phyloP scores from a whole-genome alignment of 2,797 vertebrate species.

The Danio kyathit region DNA sequence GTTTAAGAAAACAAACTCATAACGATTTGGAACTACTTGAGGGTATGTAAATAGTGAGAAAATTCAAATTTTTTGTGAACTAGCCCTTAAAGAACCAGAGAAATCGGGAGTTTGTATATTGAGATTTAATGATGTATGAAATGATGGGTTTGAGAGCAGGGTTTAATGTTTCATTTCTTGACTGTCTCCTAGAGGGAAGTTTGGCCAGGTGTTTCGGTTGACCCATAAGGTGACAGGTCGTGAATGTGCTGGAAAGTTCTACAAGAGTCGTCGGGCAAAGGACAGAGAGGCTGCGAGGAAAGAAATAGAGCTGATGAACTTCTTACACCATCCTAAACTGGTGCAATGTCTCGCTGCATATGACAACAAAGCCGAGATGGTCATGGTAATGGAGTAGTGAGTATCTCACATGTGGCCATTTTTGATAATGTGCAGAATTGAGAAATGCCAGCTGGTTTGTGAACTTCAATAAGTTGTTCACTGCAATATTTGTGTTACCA shows the following conservation, averaged over 20 bases:
- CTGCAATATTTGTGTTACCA: neutral
- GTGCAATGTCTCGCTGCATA: constrained; percentile 88
- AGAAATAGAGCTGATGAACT: constrained; percentile 90
- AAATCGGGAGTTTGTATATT: neutral
- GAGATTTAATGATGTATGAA: neutral
- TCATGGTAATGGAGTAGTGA: constrained; percentile 92
- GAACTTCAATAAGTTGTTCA: neutral
- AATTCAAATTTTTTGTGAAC: too few species aligned
- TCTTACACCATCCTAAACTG: constrained; percentile 87
- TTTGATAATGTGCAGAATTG: neutral
- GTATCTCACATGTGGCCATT: constrained; percentile 55
- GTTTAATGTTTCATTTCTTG: neutral
- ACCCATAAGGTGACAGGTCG: constrained; percentile 80
- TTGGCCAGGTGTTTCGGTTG: constrained; percentile 85
- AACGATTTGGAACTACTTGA: too few species aligned
- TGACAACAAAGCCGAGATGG: constrained; percentile 80
- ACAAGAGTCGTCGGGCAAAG: constrained; percentile 79
- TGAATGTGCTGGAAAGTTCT: constrained; percentile 87
- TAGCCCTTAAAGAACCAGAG: neutral
- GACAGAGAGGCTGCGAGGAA: constrained; percentile 80
- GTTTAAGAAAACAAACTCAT: too few species aligned
- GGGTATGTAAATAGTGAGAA: too few species aligned
- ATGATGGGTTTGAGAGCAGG: neutral
- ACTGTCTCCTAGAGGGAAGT: constrained; percentile 81
- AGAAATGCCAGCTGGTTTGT: neutral